Conservation (phyloP, 64 coral and sea anemone genomes). For the Trachythela sp. region DNA sequence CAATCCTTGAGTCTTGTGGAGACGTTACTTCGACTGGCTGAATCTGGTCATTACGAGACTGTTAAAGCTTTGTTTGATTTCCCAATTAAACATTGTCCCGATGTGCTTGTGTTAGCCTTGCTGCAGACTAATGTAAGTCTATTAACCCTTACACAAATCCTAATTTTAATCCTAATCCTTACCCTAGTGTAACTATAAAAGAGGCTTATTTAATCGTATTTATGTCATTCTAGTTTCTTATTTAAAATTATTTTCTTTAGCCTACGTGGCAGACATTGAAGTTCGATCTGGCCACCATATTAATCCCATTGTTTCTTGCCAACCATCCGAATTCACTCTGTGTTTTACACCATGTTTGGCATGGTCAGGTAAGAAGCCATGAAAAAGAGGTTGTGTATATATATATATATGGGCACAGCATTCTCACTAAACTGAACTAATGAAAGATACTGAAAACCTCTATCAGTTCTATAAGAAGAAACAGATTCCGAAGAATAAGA, state of each 20-base stretch:
- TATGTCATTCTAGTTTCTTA: neutral
- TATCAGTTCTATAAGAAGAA: too few relatives aligned
- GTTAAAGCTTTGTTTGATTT: constrained; percentile 64
- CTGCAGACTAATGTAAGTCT: constrained; percentile 87
- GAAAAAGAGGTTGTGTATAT: too few relatives aligned
- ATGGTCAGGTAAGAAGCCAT: constrained; percentile 97
- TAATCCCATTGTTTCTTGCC: constrained; percentile 83
- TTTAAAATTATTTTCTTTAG: constrained; percentile 31
- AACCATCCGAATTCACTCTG: constrained; percentile 95
- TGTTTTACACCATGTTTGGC: constrained; percentile 92
- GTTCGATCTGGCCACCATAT: constrained; percentile 70
- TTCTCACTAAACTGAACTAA: too few relatives aligned
- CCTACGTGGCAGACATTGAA: constrained; percentile 72
- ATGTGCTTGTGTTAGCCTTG: constrained; percentile 84
- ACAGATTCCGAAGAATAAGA: too few relatives aligned
- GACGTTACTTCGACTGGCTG: constrained; percentile 68
- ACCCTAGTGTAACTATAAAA: too few relatives aligned
- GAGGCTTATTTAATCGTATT: neutral
- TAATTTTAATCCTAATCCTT: neutral
- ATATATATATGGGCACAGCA: too few relatives aligned
- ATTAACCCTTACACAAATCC: too few relatives aligned
- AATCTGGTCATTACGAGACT: constrained; percentile 92
- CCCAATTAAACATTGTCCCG: constrained; percentile 89
- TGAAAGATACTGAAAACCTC: too few relatives aligned
- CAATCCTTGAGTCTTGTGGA: constrained; percentile 85